Conservation (phyloP, 2,888 invertebrate species). For the Orthosia gothica region DNA sequence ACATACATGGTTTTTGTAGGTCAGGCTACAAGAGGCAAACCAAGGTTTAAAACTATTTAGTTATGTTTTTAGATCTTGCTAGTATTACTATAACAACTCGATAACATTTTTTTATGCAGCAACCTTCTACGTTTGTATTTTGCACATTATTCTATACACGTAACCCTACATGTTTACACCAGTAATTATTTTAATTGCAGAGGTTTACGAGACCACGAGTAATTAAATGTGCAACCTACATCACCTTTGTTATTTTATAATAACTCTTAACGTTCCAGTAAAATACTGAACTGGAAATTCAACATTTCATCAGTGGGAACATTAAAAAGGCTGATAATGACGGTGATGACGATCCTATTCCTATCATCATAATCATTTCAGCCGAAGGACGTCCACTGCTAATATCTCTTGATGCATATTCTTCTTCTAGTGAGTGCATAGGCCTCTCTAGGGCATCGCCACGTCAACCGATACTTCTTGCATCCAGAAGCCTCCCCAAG, state of each 20-base stretch:
- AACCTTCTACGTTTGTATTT: background rate
- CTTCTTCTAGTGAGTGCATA: too few species aligned
- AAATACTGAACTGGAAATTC: background rate
- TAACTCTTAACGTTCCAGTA: background rate
- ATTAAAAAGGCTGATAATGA: too few species aligned
- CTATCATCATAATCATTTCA: background rate
- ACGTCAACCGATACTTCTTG: too few species aligned
- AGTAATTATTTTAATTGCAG: constrained; percentile 22
- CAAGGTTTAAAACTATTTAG: background rate
- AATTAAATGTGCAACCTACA: constrained; percentile 21
- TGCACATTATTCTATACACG: background rate
- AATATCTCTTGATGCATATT: too few species aligned
- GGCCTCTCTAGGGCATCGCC: too few species aligned
- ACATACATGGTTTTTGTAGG: too few species aligned
- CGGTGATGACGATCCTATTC: too few species aligned
- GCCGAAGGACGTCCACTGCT: background rate
- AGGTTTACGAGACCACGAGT: constrained; percentile 1
- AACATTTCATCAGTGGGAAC: too few species aligned
- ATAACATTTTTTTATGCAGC: background rate
- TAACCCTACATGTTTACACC: background rate
- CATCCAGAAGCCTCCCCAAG: too few species aligned
- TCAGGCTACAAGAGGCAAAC: too few species aligned
- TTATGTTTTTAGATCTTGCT: background rate
- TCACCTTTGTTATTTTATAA: background rate
- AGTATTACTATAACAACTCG: background rate